A percentile compares a stretch with the other conserved stretches of the same genome.
Evolutionary conservation across 2,797 vertebrate species (phyloP).

Genomic region (Lacerta viridis): DNA sequence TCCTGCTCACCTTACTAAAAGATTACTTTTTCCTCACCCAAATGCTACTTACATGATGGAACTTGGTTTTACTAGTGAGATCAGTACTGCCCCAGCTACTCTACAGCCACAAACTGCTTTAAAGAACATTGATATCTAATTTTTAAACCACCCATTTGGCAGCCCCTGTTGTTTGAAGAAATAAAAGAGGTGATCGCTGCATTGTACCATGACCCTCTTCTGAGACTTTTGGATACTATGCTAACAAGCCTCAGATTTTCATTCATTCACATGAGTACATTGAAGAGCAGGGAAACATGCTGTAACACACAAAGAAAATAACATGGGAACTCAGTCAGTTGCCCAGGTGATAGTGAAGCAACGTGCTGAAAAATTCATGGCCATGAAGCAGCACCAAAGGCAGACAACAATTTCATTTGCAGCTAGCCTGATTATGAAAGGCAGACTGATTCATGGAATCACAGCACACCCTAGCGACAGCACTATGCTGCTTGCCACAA

Average conservation of each 20-base stretch:
- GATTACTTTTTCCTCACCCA: background rate
- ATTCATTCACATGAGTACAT: constrained; percentile 62
- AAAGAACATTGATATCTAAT: constrained; percentile 78
- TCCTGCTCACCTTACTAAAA: too few species aligned
- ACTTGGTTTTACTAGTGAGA: background rate
- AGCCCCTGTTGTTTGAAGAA: constrained; percentile 64
- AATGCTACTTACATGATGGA: background rate
- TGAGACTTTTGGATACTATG: constrained; percentile 58
- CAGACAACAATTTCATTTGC: constrained; percentile 29
- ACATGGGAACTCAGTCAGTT: constrained; percentile 73
- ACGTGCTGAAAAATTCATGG: constrained; percentile 62
- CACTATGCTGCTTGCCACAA: constrained; percentile 24
- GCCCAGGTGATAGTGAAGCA: constrained; percentile 74
- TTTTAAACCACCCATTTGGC: constrained; percentile 69
- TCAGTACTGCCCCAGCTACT: background rate
- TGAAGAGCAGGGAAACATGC: constrained; percentile 55
- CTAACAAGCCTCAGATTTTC: constrained; percentile 72
- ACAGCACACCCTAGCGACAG: constrained; percentile 87
- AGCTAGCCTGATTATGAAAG: background rate
- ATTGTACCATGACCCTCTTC: constrained; percentile 61
- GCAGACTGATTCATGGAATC: constrained; percentile 69
- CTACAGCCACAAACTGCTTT: constrained; percentile 52
- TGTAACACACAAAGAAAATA: constrained; percentile 75
- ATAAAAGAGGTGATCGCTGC: constrained; percentile 56
- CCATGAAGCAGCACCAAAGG: constrained; percentile 60